A percentile compares a stretch with the other conserved stretches of the same genome.
phyloP scores from a whole-genome alignment of 92 coral and sea anemone genomes.

The Heteractis magnifica region DNA sequence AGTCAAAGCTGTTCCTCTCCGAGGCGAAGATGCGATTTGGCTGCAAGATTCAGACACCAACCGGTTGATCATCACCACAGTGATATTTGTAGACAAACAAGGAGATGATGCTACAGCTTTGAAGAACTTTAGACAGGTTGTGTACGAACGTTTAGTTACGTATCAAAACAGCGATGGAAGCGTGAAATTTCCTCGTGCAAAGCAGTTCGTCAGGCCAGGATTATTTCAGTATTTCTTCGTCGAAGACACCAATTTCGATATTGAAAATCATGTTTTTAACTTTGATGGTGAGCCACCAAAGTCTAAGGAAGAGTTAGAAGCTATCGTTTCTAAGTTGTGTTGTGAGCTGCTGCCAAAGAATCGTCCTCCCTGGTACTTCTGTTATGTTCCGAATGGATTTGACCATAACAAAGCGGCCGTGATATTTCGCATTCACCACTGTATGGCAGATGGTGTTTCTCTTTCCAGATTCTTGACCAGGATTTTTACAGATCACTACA shows the following conservation, averaged over 20 bases:
- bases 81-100: conserved; percentile 35
- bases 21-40: conserved; percentile 86
- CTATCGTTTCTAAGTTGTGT: conserved; percentile 63
- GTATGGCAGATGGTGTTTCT: conserved; percentile 85
- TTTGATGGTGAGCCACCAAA: conserved; percentile 69
- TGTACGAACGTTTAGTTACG: conserved; percentile 60
- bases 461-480: conserved; percentile 58
- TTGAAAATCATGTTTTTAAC: conserved; percentile 72
- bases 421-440: conserved; percentile 69
- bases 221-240: conserved; percentile 84
- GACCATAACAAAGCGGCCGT: conserved; percentile 46
- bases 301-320: conserved; percentile 74
- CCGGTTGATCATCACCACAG: conserved; percentile 56
- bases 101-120: conserved; percentile 41
- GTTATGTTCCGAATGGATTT: conserved; percentile 63
- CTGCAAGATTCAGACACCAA: conserved; percentile 65
- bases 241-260: conserved; percentile 62
- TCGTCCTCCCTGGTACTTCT: conserved; percentile 75
- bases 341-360: conserved; percentile 53
- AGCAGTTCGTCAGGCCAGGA: conserved; percentile 64
- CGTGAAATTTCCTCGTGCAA: conserved; percentile 55
- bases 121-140: conserved; percentile 39
- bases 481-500: conserved; percentile 60
- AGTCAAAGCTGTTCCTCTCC: conserved; percentile 47
- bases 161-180: conserved; percentile 55